Percentiles rank a stretch among this genome's conserved stretches.
Conservation (phyloP, 2,888 invertebrate genomes). For the Tridacna gigas region DNA sequence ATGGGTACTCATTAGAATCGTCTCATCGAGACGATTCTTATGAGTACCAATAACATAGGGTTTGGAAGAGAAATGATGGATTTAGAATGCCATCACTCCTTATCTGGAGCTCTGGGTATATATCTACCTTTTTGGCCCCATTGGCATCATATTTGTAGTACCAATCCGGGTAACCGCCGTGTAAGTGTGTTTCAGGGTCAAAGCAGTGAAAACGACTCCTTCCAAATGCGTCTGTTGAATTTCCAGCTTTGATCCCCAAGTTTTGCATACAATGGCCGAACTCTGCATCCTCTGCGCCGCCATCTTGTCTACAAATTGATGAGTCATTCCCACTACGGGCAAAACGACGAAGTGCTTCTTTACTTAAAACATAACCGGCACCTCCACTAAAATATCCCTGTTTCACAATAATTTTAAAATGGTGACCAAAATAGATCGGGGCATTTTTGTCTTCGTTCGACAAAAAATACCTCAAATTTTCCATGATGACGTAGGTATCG, state of each 20-base stretch:
- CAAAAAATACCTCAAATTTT: constrained; percentile 94
- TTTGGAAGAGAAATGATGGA: no score
- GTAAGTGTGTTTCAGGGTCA: constrained; percentile 75
- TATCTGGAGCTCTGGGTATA: no score
- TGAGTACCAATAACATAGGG: no score
- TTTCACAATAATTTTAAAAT: constrained; percentile 78
- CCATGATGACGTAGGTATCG: constrained; percentile 98
- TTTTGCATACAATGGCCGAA: constrained; percentile 79
- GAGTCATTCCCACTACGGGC: constrained; percentile 84
- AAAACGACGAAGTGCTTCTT: constrained; percentile 91
- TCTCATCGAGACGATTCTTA: no score
- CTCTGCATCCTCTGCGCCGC: constrained; percentile 81
- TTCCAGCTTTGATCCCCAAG: constrained; percentile 77
- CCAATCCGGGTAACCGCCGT: constrained; percentile 77
- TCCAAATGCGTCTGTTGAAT: constrained; percentile 77
- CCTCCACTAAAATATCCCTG: constrained; percentile 86
- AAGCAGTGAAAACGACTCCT: constrained; percentile 82
- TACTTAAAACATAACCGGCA: constrained; percentile 95
- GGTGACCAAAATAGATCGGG: constrained; percentile 91
- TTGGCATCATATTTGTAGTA: constrained; percentile 79
- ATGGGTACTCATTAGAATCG: no score
- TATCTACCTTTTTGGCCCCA: constrained; percentile 77
- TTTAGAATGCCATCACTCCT: no score
- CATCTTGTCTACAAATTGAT: constrained; percentile 62
- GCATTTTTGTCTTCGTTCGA: constrained; percentile 88